Evolutionary conservation across 2,888 invertebrate species (phyloP).

Genomic region (Eutolmus rufibarbis): DNA sequence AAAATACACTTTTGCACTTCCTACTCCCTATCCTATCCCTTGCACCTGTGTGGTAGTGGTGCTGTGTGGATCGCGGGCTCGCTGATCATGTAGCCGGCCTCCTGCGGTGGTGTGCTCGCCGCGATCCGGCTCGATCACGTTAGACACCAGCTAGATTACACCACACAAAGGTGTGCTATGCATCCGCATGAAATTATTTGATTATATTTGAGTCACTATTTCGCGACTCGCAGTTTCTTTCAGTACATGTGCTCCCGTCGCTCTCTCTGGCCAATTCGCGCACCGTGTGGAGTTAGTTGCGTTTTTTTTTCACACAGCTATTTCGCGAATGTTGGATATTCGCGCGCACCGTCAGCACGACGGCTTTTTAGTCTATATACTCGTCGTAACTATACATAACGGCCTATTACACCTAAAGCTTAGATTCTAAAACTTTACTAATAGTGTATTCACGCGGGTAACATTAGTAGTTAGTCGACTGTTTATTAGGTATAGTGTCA

Average conservation of each 20-base stretch:
- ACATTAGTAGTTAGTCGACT: conserved; percentile 53
- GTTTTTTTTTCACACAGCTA: conserved; percentile 35
- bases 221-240: conserved; percentile 31
- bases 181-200: conserved; percentile 31
- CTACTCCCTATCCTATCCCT: conserved; percentile 32
- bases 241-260: conserved; percentile 27
- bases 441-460: conserved; percentile 53
- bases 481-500: conserved; percentile 53
- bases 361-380: conserved; percentile 31
- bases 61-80: not conserved
- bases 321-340: conserved; percentile 45
- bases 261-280: conserved; percentile 41
- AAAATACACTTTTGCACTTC: conserved; percentile 29
- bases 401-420: conserved; percentile 46
- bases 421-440: conserved; percentile 51
- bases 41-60: conserved; percentile 2
- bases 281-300: conserved; percentile 41
- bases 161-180: conserved; percentile 16
- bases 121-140: not conserved
- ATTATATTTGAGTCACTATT: conserved; percentile 37
- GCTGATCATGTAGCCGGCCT: not conserved
- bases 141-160: conserved; percentile 30
- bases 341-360: conserved; percentile 43
- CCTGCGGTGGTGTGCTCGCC: not conserved
- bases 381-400: conserved; percentile 38